phyloP scores from a whole-genome alignment of 2,888 invertebrate genomes.

The Microplitis manilae region DNA sequence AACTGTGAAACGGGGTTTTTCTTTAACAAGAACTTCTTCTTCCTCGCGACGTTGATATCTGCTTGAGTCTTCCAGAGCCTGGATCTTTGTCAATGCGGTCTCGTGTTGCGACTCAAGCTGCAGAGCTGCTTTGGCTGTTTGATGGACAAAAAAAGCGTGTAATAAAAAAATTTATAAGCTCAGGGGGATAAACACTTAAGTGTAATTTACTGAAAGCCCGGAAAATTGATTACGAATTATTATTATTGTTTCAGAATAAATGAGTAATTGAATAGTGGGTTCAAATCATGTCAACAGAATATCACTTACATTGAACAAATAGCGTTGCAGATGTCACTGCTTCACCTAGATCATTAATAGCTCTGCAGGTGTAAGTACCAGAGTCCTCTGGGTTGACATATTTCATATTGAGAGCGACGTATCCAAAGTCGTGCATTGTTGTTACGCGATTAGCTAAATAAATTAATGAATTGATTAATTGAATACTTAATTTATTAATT shows the following conservation, averaged over 20 bases:
- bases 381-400: slow-evolving; percentile 96
- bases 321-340: slow-evolving; percentile 95
- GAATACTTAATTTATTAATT: slow-evolving; percentile 22
- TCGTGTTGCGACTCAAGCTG: slow-evolving; percentile 92
- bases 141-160: slow-evolving; percentile 54
- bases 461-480: slow-evolving; percentile 18
- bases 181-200: neutral
- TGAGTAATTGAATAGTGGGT: neutral
- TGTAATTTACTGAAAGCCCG: neutral
- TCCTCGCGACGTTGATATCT: slow-evolving; percentile 87
- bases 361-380: slow-evolving; percentile 95
- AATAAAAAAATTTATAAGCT: slow-evolving; percentile 15
- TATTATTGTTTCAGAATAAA: neutral
- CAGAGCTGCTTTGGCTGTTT: slow-evolving; percentile 86
- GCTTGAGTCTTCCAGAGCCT: slow-evolving; percentile 86
- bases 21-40: slow-evolving; percentile 84
- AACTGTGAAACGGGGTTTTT: slow-evolving; percentile 88
- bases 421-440: slow-evolving; percentile 98
- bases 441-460: slow-evolving; percentile 86
- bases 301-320: slow-evolving; percentile 85
- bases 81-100: slow-evolving; percentile 88
- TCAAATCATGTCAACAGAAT: too few species aligned
- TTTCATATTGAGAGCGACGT: slow-evolving; percentile 95
- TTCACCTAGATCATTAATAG: slow-evolving; percentile 93
- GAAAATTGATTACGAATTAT: slow-evolving; percentile 25